Conservation (phyloP, 1,140 invertebrate genomes). For the Brachionus rotundiformis region DNA sequence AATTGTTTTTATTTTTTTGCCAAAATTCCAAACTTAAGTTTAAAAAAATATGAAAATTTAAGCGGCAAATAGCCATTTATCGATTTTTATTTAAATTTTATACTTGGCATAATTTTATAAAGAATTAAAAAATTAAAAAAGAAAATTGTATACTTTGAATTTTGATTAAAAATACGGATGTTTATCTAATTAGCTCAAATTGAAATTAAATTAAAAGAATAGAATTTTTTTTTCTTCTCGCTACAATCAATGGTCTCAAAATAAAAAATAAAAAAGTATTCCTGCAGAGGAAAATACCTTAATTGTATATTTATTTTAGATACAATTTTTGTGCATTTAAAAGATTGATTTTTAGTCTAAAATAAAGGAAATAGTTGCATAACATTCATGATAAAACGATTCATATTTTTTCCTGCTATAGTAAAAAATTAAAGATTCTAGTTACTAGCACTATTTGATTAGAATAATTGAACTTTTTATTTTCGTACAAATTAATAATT, state of each 20-base stretch:
- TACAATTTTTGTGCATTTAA: not conserved
- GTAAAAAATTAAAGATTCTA: not conserved
- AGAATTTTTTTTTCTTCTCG: too few relatives aligned
- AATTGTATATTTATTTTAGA: not conserved
- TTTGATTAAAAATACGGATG: not conserved
- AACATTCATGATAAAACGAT: not conserved
- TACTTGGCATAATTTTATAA: not conserved
- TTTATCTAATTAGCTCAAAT: too few relatives aligned
- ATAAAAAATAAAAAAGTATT: too few relatives aligned
- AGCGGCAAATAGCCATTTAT: not conserved
- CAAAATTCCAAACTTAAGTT: too few relatives aligned
- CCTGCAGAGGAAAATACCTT: not conserved
- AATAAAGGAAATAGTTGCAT: not conserved
- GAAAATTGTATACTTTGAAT: not conserved
- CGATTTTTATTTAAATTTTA: not conserved
- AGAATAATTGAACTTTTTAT: conserved; percentile 5
- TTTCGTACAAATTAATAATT: not conserved
- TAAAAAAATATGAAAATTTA: too few relatives aligned
- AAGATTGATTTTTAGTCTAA: not conserved
- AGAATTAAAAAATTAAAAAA: too few relatives aligned
- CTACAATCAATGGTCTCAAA: not conserved
- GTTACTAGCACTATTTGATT: not conserved
- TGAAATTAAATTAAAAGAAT: not conserved
- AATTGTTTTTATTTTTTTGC: not conserved
- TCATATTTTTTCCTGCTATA: not conserved